Conservation (phyloP, 2,888 invertebrate genomes). For the Ditula angustiorana region DNA sequence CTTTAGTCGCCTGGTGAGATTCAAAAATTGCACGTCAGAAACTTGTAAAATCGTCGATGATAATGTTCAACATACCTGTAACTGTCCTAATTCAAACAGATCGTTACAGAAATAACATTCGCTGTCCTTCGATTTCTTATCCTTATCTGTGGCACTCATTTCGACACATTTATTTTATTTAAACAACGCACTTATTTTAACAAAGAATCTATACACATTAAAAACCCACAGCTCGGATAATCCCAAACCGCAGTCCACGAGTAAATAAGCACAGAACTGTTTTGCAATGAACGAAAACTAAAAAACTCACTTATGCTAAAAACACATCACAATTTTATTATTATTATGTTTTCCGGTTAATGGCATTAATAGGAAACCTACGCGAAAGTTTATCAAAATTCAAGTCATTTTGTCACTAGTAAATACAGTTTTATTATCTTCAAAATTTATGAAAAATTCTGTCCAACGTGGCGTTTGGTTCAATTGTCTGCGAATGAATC, state of each 20-base stretch:
- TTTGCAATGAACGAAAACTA: no score
- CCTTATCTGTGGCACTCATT: slow-evolving; percentile 27
- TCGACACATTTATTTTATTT: not conserved
- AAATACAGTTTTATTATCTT: not conserved
- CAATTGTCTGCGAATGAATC: slow-evolving; percentile 30
- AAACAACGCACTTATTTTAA: not conserved
- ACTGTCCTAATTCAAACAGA: slow-evolving; percentile 86
- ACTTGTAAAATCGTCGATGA: not conserved
- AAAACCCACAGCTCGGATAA: not conserved
- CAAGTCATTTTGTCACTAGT: not conserved
- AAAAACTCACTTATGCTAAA: no score
- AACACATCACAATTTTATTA: no score
- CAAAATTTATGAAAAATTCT: not conserved
- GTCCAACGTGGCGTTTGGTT: not conserved
- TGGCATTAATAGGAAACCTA: no score
- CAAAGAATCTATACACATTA: not conserved
- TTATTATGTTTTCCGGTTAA: no score
- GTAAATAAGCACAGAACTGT: no score
- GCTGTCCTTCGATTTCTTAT: slow-evolving; percentile 74
- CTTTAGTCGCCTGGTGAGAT: no score
- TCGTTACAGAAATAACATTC: slow-evolving; percentile 89
- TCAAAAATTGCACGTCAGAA: no score
- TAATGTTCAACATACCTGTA: slow-evolving; percentile 77
- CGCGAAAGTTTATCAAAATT: no score
- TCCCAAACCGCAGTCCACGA: not conserved